Evolutionary conservation across 2,888 invertebrate species (phyloP), one percentile per base, ranked within the genome.

Genomic region (Unio pictorum): DNA sequence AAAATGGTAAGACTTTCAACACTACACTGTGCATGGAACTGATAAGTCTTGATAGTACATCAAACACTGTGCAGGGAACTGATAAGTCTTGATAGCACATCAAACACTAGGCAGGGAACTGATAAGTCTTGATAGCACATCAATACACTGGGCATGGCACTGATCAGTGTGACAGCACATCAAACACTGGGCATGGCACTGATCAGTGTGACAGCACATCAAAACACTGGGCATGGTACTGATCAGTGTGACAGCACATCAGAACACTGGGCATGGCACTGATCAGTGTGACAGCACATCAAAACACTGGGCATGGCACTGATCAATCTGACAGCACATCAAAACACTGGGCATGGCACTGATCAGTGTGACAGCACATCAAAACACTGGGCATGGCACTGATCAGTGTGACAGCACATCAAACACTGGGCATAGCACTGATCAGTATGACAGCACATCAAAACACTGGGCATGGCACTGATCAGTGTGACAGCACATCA

Each of bases 401-500:
- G 60, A 82, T 91, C 15, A 88, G 88, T 34, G 90, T 91, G 90
- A 81, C 88, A 23, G 89, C 84, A 7, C 83, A 88, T 70, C 91
- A 91, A 77, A 90, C 91, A 1, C 82, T 90, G 8, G 91, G 90
- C 1, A 72, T 90, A 57, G 86, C 90, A 8, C 86, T 86, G 61
- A 82, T 91, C 15, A 88, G 88, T 45, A 90, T 91, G 90, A 81
- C 88, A 23, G 89, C 84, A 7, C 83, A 88, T 69, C 90, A 91
- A 76, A 76, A 90, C 91, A 1, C 83, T 90, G 8, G 91, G 91
- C 1, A 72, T 90, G 57, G 86, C 89, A 8, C 86, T 86, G 60
- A 82, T 90, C 15, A 88, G 88, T 45, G 74, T 90, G 91, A 91
- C 34, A 34, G 7, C 1, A 34, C 34, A 34, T 7, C 34, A 34